Conservation (phyloP, 2,888 invertebrate species). For the Leptura quadrifasciata region DNA sequence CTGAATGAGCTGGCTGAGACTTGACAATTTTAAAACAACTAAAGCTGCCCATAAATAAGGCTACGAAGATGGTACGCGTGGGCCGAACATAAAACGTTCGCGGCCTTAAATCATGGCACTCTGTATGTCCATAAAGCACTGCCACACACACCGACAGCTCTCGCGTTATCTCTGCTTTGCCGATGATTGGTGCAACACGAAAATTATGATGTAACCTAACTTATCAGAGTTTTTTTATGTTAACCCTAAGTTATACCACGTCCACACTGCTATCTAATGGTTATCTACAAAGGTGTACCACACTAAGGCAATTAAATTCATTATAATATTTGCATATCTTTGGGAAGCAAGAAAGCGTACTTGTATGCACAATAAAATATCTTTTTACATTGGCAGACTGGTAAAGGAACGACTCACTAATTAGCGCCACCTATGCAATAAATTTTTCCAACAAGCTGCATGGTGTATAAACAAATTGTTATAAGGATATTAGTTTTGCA, state of each 20-base stretch:
- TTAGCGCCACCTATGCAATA: constrained; percentile 32
- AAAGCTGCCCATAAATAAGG: constrained; percentile 71
- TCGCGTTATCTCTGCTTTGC: constrained; percentile 49
- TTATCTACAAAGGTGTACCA: constrained; percentile 32
- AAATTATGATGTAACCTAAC: constrained; percentile 56
- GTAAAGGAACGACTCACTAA: constrained; percentile 15
- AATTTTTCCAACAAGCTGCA: constrained; percentile 28
- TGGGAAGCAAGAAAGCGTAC: constrained; percentile 5
- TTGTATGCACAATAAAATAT: constrained; percentile 22
- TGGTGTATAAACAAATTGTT: constrained; percentile 34
- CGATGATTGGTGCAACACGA: constrained; percentile 54
- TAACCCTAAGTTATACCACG: constrained; percentile 23
- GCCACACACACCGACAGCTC: constrained; percentile 69
- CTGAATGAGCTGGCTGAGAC: constrained; percentile 55
- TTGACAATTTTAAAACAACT: constrained; percentile 71
- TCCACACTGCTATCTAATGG: constrained; percentile 25
- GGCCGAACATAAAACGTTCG: constrained; percentile 73
- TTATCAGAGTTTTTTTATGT: constrained; percentile 44
- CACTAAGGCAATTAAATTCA: constrained; percentile 34
- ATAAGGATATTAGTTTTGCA: constrained; percentile 26
- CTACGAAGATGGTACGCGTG: constrained; percentile 72
- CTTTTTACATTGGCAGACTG: constrained; percentile 18
- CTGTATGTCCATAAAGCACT: constrained; percentile 72
- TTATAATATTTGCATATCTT: constrained; percentile 35
- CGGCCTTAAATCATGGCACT: constrained; percentile 72